Conservation (phyloP, 2,113 vertebrate species). For the Anguilla rostrata region DNA sequence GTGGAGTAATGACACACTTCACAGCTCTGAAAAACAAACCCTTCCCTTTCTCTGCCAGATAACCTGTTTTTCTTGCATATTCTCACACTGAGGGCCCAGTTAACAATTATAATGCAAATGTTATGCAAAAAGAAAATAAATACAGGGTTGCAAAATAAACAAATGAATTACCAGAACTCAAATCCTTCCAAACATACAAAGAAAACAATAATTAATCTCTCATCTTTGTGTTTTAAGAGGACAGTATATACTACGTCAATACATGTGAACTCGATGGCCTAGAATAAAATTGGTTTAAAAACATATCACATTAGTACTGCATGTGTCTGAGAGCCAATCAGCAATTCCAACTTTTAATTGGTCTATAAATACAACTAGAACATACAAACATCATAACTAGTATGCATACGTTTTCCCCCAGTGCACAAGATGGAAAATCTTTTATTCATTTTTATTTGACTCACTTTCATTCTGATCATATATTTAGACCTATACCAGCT, state of each 20-base stretch:
- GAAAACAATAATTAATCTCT: background rate
- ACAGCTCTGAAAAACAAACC: too few relatives aligned
- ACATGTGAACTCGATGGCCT: background rate
- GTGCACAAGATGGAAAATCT: background rate
- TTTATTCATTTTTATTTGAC: too few relatives aligned
- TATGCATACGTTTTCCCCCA: background rate
- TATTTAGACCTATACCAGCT: background rate
- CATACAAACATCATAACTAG: background rate
- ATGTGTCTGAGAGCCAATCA: background rate
- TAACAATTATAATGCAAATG: too few relatives aligned
- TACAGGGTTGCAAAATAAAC: too few relatives aligned
- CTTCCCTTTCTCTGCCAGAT: too few relatives aligned
- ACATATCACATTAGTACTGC: background rate
- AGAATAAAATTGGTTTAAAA: background rate
- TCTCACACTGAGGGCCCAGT: too few relatives aligned
- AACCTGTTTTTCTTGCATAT: too few relatives aligned
- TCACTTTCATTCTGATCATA: background rate
- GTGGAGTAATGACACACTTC: too few relatives aligned
- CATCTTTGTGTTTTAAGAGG: background rate
- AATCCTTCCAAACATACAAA: background rate
- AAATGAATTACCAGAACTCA: background rate
- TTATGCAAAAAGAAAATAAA: too few relatives aligned
- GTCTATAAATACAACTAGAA: background rate
- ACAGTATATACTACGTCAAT: background rate
- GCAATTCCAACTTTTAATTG: background rate